phyloP scores from a whole-genome alignment of 2,797 vertebrate species.

The Prionace glauca region DNA sequence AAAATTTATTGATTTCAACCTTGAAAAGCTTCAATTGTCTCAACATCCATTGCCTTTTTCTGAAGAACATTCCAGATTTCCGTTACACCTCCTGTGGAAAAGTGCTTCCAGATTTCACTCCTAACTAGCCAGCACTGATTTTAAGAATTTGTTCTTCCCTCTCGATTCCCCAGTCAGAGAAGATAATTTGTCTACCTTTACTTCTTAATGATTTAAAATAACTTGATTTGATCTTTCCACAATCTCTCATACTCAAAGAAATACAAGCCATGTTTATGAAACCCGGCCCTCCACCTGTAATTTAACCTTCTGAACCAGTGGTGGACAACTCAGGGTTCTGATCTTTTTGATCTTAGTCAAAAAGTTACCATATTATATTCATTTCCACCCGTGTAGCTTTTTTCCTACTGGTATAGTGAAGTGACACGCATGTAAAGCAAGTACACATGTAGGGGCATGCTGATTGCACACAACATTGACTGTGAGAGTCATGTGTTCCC shows the following conservation, averaged over 20 bases:
- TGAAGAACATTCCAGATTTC: not conserved
- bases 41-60: not conserved
- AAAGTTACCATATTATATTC: too few relatives aligned
- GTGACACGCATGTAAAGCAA: too few relatives aligned
- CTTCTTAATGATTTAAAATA: not conserved
- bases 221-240: not conserved
- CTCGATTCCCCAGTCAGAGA: not conserved
- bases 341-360: too few relatives aligned
- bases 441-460: too few relatives aligned
- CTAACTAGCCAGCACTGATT: too few relatives aligned
- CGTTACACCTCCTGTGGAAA: not conserved
- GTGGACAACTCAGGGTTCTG: too few relatives aligned
- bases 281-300: not conserved
- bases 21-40: not conserved
- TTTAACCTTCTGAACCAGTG: not conserved
- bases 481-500: too few relatives aligned
- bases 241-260: not conserved
- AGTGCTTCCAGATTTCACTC: too few relatives aligned
- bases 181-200: not conserved
- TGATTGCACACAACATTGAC: too few relatives aligned
- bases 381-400: too few relatives aligned
- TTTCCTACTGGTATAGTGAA: too few relatives aligned
- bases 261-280: not conserved
- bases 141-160: too few relatives aligned
- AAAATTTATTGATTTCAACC: not conserved